A percentile compares a stretch with the other conserved stretches of the same genome.
Evolutionary conservation across 2,113 vertebrate species (phyloP).

Genomic region (Trachemys scripta): DNA sequence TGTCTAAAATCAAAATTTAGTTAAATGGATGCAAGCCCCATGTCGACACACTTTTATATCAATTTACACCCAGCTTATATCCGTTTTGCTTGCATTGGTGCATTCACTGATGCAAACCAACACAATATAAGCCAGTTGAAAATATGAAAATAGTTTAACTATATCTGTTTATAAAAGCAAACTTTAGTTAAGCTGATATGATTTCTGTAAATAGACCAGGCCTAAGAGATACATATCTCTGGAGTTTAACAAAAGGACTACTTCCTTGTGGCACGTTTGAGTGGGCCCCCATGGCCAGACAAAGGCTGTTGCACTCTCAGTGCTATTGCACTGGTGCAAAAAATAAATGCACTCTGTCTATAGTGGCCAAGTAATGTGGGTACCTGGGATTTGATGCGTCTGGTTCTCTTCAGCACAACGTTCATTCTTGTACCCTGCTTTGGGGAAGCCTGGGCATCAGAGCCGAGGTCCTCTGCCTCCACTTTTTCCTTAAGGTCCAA

Average conservation of each 20-base stretch:
- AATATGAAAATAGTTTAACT: background rate
- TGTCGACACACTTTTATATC: background rate
- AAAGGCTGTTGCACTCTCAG: background rate
- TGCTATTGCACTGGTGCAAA: background rate
- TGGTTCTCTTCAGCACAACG: constrained; percentile 82
- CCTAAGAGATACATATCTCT: background rate
- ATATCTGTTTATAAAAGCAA: background rate
- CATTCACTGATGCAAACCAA: background rate
- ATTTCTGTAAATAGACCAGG: background rate
- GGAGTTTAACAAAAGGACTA: background rate
- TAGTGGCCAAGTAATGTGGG: background rate
- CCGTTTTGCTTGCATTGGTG: background rate
- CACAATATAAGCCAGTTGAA: background rate
- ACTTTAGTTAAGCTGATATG: background rate
- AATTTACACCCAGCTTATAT: background rate
- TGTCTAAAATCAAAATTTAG: background rate
- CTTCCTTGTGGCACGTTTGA: background rate
- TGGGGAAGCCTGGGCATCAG: constrained; percentile 78
- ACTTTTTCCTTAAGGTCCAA: constrained; percentile 84
- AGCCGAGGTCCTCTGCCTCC: constrained; percentile 79
- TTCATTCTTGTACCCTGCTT: constrained; percentile 81
- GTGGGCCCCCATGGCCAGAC: background rate
- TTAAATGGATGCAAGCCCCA: background rate
- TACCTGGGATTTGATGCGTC: constrained; percentile 86
- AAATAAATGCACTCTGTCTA: accelerated